Evolutionary conservation across 1,140 invertebrate genomes (phyloP), one percentile per base, ranked within the genome.

Genomic region (Drosophila lini): DNA sequence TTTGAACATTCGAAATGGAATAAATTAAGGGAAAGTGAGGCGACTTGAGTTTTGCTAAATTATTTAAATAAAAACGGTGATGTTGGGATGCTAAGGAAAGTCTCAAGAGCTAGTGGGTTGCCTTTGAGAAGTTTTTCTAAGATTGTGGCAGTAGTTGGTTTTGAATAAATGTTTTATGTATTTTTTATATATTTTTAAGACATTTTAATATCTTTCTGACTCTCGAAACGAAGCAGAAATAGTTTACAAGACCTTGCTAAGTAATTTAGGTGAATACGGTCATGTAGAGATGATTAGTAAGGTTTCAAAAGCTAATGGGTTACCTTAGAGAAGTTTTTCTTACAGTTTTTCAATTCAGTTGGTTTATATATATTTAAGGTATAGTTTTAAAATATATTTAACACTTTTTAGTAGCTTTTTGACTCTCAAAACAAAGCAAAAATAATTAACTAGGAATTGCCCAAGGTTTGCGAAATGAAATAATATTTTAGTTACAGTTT

Each of bases 1-100:
- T 76, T 65, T 44, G 32, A 76, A 56, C 36, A 65, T 74, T 53
- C 50, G 0, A 22, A 42, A 25, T 15, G 5, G 56, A 60, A 63
- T 63, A 42, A 25, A 61, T 60, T 63, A 25, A 1, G 5, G 25
- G 19, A 63, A 63, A 61, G 56, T 63, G 55, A 60, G 5, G 15
- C 22, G 41, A 15, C 42, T 32, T n/a, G 8, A n/a, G 28, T 31
- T 48, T 44, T 34, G 32, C 13, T 8, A 22, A 22, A 1, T n/a
- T 5, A 53, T 38, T 53, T 38, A 10, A 53, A 38, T 53, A 36
- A 53, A n/a, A 38, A 3, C 13, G 50, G 16, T 8, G 5, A 15
- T 9, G 32, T 19, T 4, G 10, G 16, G 28, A 32, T 16, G 48
- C n/a, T 48, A 10, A n/a, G 2, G n/a, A 13, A n/a, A 8, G 42